A percentile compares a stretch with the other conserved stretches of the same genome.
Conservation (phyloP, 2,797 vertebrate genomes). For the Helicolenus hilgendorfi region DNA sequence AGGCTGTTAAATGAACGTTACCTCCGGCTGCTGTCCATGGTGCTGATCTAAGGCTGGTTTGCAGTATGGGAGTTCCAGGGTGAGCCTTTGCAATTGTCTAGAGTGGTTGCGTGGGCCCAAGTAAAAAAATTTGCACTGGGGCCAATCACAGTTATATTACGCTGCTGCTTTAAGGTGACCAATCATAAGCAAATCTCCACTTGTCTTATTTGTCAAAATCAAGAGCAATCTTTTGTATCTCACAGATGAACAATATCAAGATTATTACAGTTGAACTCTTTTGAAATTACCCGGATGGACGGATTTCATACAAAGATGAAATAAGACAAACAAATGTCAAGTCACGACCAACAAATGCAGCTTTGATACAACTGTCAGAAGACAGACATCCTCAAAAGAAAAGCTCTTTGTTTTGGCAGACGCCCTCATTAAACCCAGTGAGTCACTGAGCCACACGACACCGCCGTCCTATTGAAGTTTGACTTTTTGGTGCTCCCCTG, state of each 20-base stretch:
- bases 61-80: too few relatives aligned
- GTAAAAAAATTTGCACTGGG: too few relatives aligned
- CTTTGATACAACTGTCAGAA: conserved; percentile 50
- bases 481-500: background rate
- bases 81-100: too few relatives aligned
- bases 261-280: background rate
- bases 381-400: conserved; percentile 48
- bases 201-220: background rate
- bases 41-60: too few relatives aligned
- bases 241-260: background rate
- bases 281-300: background rate
- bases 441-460: conserved; percentile 46
- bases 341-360: background rate
- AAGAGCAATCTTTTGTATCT: background rate
- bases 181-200: background rate
- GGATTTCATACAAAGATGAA: conserved; percentile 22
- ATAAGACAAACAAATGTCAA: conserved; percentile 1
- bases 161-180: background rate
- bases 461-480: conserved; percentile 27
- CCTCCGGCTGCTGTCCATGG: too few relatives aligned
- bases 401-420: conserved; percentile 49
- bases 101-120: too few relatives aligned
- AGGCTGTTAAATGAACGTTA: too few relatives aligned
- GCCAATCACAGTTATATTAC: too few relatives aligned
- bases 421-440: conserved; percentile 51